Evolutionary conservation across 2,888 invertebrate species (phyloP).

Genomic region (Timandra comae): DNA sequence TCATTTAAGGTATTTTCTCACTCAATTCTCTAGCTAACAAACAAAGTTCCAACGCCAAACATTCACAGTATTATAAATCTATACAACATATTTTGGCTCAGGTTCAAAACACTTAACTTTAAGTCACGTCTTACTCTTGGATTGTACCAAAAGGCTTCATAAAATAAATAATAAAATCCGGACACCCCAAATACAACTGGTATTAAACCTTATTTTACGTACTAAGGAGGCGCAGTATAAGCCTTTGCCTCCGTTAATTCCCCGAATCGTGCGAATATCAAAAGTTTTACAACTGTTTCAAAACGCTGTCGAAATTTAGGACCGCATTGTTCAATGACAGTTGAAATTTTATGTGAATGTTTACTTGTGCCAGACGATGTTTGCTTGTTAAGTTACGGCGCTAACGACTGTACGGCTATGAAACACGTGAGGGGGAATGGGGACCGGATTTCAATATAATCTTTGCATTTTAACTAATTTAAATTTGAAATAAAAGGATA

Average conservation of each 20-base stretch:
- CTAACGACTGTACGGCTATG: too few relatives aligned
- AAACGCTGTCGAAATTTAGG: constrained; percentile 10
- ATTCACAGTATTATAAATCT: too few relatives aligned
- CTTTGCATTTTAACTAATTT: too few relatives aligned
- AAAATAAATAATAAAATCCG: constrained; percentile 47
- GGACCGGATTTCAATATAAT: too few relatives aligned
- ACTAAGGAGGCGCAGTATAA: constrained; percentile 4
- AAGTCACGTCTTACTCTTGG: constrained; percentile 4
- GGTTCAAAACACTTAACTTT: neutral
- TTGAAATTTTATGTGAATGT: neutral
- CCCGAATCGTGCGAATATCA: constrained; percentile 20
- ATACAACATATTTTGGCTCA: too few relatives aligned
- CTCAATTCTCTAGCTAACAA: too few relatives aligned
- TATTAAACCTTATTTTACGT: constrained; percentile 47
- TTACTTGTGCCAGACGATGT: neutral
- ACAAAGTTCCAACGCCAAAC: too few relatives aligned
- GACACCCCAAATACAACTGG: constrained; percentile 30
- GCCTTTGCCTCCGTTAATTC: constrained; percentile 23
- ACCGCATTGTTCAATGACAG: constrained; percentile 1
- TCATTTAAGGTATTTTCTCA: too few relatives aligned
- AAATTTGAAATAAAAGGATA: too few relatives aligned
- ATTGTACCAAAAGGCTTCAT: constrained; percentile 27
- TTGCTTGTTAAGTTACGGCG: too few relatives aligned
- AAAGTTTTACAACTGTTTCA: constrained; percentile 21
- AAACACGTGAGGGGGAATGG: too few relatives aligned